phyloP scores from a whole-genome alignment of 2,113 vertebrate species.

The Rhinolophus ferrumequinum region DNA sequence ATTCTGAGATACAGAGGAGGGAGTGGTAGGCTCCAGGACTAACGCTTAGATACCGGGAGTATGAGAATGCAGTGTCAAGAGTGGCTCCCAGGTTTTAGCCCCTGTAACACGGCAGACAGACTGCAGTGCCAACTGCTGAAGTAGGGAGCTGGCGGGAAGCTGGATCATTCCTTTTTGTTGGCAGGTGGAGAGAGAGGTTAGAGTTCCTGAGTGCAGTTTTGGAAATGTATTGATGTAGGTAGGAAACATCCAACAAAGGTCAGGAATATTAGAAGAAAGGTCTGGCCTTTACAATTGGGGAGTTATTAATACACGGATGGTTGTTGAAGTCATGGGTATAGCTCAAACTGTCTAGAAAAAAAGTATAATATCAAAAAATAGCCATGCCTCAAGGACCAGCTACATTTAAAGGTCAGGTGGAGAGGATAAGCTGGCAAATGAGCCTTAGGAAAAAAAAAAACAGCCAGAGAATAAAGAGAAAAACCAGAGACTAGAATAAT shows the following conservation, averaged over 20 bases:
- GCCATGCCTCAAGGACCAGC: neutral
- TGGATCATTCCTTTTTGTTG: neutral
- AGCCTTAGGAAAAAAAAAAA: neutral
- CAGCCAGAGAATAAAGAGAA: neutral
- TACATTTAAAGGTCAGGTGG: slow-evolving; percentile 14
- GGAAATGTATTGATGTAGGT: neutral
- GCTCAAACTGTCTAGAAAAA: neutral
- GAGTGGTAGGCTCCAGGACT: neutral
- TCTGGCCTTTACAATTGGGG: neutral
- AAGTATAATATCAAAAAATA: neutral
- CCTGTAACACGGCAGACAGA: neutral
- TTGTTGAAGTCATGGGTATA: neutral
- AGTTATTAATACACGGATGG: neutral
- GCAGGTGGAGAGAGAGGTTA: neutral
- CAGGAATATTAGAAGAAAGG: slow-evolving; percentile 18
- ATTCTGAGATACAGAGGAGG: neutral
- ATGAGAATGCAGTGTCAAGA: neutral
- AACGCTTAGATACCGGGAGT: neutral
- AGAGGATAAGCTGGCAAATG: slow-evolving; percentile 12
- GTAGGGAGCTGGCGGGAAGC: neutral
- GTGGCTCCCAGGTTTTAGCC: neutral
- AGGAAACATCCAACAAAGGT: slow-evolving; percentile 1
- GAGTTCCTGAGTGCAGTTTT: slow-evolving; percentile 29
- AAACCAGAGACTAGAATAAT: neutral
- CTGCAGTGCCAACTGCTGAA: neutral